Base-by-base conservation (phyloP, 2,797 vertebrate genomes). In the Diplodus puntazzo region DNA sequence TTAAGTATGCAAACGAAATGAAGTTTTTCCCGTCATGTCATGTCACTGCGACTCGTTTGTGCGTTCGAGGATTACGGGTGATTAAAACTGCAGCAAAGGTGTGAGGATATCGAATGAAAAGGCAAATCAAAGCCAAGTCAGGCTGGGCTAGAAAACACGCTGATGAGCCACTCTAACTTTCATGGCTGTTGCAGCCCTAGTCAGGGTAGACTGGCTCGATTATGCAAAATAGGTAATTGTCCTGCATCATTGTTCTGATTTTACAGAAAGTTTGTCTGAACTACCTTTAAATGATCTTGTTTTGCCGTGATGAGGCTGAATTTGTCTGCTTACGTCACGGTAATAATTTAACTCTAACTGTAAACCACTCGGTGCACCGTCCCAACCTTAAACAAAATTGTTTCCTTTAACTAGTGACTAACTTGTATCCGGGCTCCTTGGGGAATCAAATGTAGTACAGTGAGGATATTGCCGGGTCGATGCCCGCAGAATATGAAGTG, bases 381-480 rank as follows among this genome's bases (percentile, higher is more conserved):
- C 76, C 59, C 49, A 80, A 21, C 57, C 42, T 75, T 30, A 50
- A 60, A 62, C 75, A 79, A 69, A 73, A 14, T 52, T 46, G 53
- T 77, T 84, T 72, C 67, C 76, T 71, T 79, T 82, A 84, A 81
- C 59, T 52, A n/a, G 75, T 74, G 72, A 82, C 86, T 87, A 86
- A 80, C 77, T 81, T 64, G 59, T 55, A 42, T 53, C n/a, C 25
- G 3, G 34, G n/a, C 45, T 83, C 63, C 53, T 48, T 46, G 21
- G 82, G 68, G 79, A 60, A 14, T 67, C 43, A 6, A 21, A 6
- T 64, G 49, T 17, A 63, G 64, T 68, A 21, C 58, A 39, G 34
- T 55, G 80, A 49, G 59, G 66, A 59, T 80, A 60, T 70, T 73
- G 55, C 55, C 25, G 21, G 5, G n/a, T 55, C 4, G 46, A 76